phyloP scores from a whole-genome alignment of 1,140 invertebrate genomes.

The Cheumatopsyche charites region DNA sequence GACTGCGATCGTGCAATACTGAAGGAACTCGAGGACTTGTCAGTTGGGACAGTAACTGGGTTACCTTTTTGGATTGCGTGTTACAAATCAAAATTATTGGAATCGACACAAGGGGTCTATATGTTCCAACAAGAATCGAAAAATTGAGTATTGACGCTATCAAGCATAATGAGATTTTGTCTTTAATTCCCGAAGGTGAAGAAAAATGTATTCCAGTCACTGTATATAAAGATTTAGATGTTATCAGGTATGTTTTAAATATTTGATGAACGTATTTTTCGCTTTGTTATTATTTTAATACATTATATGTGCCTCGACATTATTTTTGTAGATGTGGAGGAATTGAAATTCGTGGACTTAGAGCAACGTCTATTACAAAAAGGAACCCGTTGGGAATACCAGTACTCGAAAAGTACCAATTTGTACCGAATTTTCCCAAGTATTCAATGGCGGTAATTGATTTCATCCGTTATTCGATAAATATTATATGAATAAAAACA shows the following conservation, averaged over 20 bases:
- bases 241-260: conserved; percentile 56
- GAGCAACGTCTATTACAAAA: conserved; percentile 78
- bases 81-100: conserved; percentile 84
- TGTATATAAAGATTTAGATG: conserved; percentile 55
- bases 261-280: too few relatives aligned
- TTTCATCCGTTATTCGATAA: not conserved
- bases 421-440: conserved; percentile 70
- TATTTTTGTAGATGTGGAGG: conserved; percentile 72
- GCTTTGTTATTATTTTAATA: too few relatives aligned
- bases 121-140: conserved; percentile 84
- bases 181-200: conserved; percentile 60
- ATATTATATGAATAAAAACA: not conserved
- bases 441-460: conserved; percentile 51
- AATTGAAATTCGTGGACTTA: conserved; percentile 83
- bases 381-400: conserved; percentile 68
- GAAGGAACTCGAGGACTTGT: conserved; percentile 58
- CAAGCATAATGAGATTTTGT: conserved; percentile 65
- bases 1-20: conserved; percentile 62
- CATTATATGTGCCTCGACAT: too few relatives aligned
- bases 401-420: conserved; percentile 76
- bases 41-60: conserved; percentile 79
- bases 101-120: conserved; percentile 73
- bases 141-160: conserved; percentile 79
- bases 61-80: conserved; percentile 92
- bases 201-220: conserved; percentile 55